Conservation (phyloP, 2,113 vertebrate species). For the Python bivittatus region DNA sequence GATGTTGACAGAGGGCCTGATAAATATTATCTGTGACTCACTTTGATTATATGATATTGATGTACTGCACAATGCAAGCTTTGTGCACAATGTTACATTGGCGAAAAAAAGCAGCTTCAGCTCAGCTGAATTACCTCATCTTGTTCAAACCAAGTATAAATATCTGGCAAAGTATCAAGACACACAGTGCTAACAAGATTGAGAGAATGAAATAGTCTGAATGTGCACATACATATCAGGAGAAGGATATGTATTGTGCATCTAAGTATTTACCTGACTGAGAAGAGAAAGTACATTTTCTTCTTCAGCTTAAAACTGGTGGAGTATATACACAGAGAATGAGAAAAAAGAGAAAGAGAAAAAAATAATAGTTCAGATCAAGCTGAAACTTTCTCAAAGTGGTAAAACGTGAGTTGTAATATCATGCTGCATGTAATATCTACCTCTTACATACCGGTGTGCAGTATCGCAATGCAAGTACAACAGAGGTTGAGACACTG, state of each 20-base stretch:
- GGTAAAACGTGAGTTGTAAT: background rate
- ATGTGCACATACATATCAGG: background rate
- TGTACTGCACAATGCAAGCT: background rate
- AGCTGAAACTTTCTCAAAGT: background rate
- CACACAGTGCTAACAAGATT: constrained; percentile 5
- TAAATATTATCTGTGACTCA: background rate
- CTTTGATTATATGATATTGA: constrained; percentile 9
- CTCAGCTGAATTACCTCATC: background rate
- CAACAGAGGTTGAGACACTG: background rate
- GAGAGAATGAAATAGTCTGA: background rate
- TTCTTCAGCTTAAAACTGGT: background rate
- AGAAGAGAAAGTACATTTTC: background rate
- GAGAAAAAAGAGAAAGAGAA: background rate
- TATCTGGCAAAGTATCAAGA: background rate
- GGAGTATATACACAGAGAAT: background rate
- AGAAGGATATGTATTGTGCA: background rate
- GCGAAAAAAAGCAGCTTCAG: background rate
- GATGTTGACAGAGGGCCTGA: background rate
- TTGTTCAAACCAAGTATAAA: background rate
- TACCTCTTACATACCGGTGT: background rate
- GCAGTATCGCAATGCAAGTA: background rate
- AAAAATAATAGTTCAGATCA: background rate
- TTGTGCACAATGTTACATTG: background rate
- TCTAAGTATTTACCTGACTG: too few relatives aligned
- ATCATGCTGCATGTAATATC: background rate